Conservation (phyloP, 2,888 invertebrate genomes). For the Campoplex nolae region DNA sequence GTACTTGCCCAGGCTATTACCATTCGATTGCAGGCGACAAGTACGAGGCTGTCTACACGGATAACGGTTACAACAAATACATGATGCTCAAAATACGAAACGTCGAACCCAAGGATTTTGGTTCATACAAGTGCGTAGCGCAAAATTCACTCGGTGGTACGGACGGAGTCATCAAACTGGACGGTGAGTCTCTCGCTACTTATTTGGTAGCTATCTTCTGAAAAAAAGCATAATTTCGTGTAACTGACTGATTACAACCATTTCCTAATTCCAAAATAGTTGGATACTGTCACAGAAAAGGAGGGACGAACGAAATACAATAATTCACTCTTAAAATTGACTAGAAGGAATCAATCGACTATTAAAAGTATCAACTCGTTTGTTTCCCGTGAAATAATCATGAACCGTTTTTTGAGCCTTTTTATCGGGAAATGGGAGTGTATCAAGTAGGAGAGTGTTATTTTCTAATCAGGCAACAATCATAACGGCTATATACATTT, state of each 20-base stretch:
- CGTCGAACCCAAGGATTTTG: conserved; percentile 92
- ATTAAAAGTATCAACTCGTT: not conserved
- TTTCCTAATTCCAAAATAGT: too few relatives aligned
- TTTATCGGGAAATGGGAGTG: not conserved
- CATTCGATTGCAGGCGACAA: conserved; percentile 90
- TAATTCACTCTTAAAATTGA: too few relatives aligned
- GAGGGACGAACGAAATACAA: too few relatives aligned
- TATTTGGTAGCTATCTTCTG: not conserved
- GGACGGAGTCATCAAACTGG: conserved; percentile 94
- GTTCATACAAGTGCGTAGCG: conserved; percentile 95
- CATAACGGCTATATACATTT: not conserved
- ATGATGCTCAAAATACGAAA: conserved; percentile 96
- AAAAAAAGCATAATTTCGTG: too few relatives aligned
- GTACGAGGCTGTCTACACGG: conserved; percentile 93
- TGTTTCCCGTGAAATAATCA: not conserved
- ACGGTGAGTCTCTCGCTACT: conserved; percentile 87
- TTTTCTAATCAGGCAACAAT: not conserved
- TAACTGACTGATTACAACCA: too few relatives aligned
- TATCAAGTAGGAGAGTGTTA: not conserved
- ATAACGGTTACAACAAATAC: conserved; percentile 94
- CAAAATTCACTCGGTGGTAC: conserved; percentile 96
- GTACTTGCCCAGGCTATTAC: conserved; percentile 82
- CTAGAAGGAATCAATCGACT: not conserved
- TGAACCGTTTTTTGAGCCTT: not conserved
- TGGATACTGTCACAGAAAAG: too few relatives aligned